phyloP scores from a whole-genome alignment of 2,113 vertebrate genomes.

The Anarhynchus alexandrinus region DNA sequence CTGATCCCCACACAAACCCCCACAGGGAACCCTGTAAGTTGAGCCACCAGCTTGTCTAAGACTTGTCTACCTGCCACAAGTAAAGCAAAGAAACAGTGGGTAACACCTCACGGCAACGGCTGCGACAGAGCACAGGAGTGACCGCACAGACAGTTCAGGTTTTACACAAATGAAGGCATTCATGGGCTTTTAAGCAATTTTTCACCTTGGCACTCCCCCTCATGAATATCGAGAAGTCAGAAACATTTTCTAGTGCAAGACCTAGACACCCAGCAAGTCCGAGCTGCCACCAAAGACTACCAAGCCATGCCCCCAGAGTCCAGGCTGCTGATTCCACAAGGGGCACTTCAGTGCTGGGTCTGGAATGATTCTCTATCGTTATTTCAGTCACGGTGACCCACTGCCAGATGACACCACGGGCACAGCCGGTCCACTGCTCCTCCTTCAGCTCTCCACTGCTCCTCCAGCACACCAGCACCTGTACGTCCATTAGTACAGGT shows the following conservation, averaged over 20 bases:
- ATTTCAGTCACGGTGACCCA: rapidly evolving
- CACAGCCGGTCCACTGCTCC: neutral
- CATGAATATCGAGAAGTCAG: neutral
- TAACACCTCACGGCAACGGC: neutral
- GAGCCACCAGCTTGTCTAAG: neutral
- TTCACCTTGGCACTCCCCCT: neutral
- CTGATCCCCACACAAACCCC: neutral
- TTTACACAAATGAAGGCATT: neutral
- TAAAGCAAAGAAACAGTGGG: neutral
- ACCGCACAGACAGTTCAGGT: rapidly evolving
- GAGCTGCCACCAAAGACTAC: neutral
- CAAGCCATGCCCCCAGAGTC: neutral
- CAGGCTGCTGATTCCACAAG: neutral
- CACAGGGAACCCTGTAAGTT: neutral
- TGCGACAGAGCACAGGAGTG: neutral
- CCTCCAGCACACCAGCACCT: neutral
- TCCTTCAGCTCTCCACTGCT: neutral
- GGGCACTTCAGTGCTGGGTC: neutral
- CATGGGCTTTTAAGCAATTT: neutral
- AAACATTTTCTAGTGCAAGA: neutral
- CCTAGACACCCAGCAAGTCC: neutral
- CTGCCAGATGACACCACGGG: neutral
- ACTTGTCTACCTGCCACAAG: neutral
- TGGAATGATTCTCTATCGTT: neutral
- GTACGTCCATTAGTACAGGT: neutral